Base-by-base conservation (phyloP, 1,140 invertebrate genomes). In the Drosophila nannoptera region DNA sequence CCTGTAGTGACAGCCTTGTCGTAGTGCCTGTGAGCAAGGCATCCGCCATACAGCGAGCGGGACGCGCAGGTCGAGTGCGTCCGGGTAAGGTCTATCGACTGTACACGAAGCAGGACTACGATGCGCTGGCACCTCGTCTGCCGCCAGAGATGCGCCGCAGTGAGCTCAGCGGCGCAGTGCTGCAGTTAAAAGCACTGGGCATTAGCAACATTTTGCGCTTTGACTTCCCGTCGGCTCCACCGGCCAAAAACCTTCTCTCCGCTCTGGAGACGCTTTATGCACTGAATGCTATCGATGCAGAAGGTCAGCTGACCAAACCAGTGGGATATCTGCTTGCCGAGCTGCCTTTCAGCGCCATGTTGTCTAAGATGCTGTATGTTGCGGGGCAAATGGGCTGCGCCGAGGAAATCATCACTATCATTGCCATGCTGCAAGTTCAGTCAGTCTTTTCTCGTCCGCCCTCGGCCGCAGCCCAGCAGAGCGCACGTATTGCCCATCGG, bases 131-230 rank as follows among this genome's bases (percentile, higher is more conserved):
- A 0, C 88, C 90, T 0, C 91, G 92, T 14, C 95, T 95, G 0
- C 93, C 96, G 4, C 97, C 98, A 0, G 98, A 99, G 91, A 98
- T 99, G 92, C 95, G 97, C 73, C 89, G 99, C 29, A 95, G 93
- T 49, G 96, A 98, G 87, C 90, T 99, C 49, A 94, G 96, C 7
- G 92, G 93, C 2, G 94, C 96, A 4, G 92, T 99, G 45, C 89
- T 99, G 2, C 97, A 98, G 88, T 88, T 99, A 7, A 99, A 99
- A 91, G 97, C 98, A 4, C 89, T 99, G 0, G 98, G 98, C 0
- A 97, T 99, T 54, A 93, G 96, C 62, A 99, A 99, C 88, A 92
- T 97, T 32, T 84, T 96, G 7, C 75, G 94, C 72, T 97, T 97
- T 83, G 93, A 94, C 78, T 96, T 97, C 88, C 95, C 95, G 0